Conservation (phyloP, 2,113 vertebrate genomes). For the Callipepla squamata region DNA sequence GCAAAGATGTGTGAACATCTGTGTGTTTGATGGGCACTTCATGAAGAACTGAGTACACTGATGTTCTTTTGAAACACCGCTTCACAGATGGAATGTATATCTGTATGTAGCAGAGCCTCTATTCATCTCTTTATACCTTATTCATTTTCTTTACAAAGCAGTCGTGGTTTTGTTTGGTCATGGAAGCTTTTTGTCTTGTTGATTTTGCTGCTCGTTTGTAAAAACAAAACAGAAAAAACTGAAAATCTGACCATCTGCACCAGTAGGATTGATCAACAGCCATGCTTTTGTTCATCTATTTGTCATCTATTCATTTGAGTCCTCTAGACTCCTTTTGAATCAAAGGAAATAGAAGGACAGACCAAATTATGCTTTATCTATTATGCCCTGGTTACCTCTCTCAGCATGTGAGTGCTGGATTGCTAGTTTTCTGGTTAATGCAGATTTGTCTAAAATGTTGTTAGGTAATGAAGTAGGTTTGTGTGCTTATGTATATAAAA, state of each 20-base stretch:
- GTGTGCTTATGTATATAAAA: background rate
- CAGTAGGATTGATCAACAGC: background rate
- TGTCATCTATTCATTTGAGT: background rate
- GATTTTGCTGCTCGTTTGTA: background rate
- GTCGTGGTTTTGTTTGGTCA: background rate
- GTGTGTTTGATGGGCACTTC: background rate
- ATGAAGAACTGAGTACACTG: background rate
- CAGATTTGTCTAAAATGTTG: background rate
- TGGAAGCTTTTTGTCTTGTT: background rate
- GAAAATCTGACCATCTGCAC: background rate
- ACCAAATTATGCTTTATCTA: background rate
- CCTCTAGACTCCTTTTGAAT: background rate
- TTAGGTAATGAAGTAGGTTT: background rate
- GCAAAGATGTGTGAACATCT: background rate
- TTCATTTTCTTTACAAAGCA: background rate
- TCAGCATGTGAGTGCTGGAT: background rate
- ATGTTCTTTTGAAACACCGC: background rate
- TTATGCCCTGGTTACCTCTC: background rate
- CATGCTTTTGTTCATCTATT: background rate
- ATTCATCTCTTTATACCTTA: conserved; percentile 19
- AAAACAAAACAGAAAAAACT: background rate
- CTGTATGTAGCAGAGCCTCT: conserved; percentile 31
- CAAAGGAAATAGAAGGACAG: background rate
- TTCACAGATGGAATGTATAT: background rate
- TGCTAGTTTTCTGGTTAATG: background rate